Conservation (phyloP, 2,113 vertebrate genomes). For the Neotoma lepida region DNA sequence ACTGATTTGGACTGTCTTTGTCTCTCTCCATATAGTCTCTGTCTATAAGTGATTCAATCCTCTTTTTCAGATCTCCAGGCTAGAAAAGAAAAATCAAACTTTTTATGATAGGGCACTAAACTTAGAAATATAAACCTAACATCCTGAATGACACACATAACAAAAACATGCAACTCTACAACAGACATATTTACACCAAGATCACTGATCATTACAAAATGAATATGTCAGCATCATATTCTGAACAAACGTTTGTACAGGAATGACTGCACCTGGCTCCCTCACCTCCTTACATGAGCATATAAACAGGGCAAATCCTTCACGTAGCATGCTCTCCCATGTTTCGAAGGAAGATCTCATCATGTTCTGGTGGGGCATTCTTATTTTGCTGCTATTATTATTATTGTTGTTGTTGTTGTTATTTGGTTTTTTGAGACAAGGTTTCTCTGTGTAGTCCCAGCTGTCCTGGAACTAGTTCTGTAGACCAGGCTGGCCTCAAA, state of each 20-base stretch:
- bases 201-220: not conserved
- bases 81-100: slow-evolving; percentile 77
- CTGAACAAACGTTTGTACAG: not conserved
- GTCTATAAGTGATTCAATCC: slow-evolving; percentile 98
- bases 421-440: too few species aligned
- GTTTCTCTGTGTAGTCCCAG: not conserved
- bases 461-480: not conserved
- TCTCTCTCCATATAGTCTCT: slow-evolving; percentile 99
- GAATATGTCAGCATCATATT: not conserved
- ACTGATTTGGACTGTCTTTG: slow-evolving; percentile 97
- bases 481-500: not conserved
- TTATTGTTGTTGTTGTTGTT: not conserved
- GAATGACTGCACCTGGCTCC: not conserved
- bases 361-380: not conserved
- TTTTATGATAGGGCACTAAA: not conserved
- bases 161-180: not conserved
- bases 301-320: not conserved
- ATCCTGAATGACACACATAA: not conserved
- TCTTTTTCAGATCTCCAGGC: slow-evolving; percentile 98
- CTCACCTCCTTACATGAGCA: not conserved
- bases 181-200: not conserved
- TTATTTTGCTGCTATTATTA: not conserved
- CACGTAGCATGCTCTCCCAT: not conserved
- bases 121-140: not conserved
- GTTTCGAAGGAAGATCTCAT: not conserved